Conservation (phyloP, 2,113 vertebrate species). For the Microtus montanus region DNA sequence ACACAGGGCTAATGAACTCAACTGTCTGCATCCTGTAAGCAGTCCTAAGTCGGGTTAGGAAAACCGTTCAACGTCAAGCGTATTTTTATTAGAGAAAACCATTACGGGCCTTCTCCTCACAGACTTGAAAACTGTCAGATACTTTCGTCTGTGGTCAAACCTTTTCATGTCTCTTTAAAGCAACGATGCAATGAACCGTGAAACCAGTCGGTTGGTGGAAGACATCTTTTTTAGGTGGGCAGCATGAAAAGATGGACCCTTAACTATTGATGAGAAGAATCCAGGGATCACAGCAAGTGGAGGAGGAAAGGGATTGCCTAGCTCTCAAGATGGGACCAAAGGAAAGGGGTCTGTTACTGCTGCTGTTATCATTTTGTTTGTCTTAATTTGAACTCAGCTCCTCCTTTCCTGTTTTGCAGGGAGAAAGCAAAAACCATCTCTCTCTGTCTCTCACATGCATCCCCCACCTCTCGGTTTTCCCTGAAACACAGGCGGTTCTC, state of each 20-base stretch:
- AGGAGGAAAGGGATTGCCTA: not conserved
- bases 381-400: not conserved
- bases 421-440: not conserved
- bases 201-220: not conserved
- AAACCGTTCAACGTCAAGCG: not conserved
- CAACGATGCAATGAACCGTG: not conserved
- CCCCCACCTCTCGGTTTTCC: not conserved
- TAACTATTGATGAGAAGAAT: not conserved
- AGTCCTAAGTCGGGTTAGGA: not conserved
- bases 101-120: conserved; percentile 14
- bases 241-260: conserved; percentile 26
- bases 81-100: conserved; percentile 29
- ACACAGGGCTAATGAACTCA: conserved; percentile 4
- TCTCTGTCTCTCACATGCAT: too few relatives aligned
- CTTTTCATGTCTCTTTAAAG: conserved; percentile 40
- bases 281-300: not conserved
- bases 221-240: not conserved
- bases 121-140: not conserved
- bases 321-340: not conserved
- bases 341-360: not conserved
- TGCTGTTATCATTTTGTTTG: not conserved
- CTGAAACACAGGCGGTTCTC: not conserved
- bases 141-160: not conserved
- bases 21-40: conserved; percentile 3
- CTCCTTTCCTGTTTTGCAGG: not conserved